These are phyloP conservation scores for Capitella teleta DNA, from an alignment of 1,140 invertebrate genomes.

Conservation along the genomic window DNA sequence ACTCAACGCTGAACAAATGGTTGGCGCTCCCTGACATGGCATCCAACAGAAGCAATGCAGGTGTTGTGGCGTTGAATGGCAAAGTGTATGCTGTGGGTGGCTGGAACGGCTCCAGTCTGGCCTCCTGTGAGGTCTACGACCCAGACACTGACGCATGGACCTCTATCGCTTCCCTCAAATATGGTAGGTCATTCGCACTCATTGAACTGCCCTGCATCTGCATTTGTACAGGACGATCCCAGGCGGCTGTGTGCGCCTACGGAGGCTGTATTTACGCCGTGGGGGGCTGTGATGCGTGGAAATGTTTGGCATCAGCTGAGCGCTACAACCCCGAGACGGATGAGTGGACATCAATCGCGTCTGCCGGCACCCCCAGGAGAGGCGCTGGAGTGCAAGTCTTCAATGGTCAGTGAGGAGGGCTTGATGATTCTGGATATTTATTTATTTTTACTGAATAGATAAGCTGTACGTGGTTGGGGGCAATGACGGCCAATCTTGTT, in stretches of 20 bases:
- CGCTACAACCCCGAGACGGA: constrained; percentile 44
- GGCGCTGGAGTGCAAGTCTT: constrained; percentile 56
- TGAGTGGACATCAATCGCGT: constrained; percentile 41
- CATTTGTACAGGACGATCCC: constrained; percentile 55
- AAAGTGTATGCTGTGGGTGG: constrained; percentile 69
- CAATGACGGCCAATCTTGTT: constrained; percentile 40
- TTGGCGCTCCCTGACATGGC: constrained; percentile 50
- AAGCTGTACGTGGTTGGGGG: constrained; percentile 47
- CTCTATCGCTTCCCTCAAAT: constrained; percentile 54
- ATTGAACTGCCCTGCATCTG: background rate
- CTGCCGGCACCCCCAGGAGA: constrained; percentile 55
- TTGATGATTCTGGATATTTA: no score
- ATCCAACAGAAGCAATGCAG: constrained; percentile 56
- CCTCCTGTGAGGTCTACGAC: constrained; percentile 62
- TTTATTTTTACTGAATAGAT: constrained; percentile 36
- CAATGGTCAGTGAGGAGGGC: constrained; percentile 51
- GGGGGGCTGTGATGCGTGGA: constrained; percentile 50
- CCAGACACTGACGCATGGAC: constrained; percentile 53
- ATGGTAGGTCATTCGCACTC: constrained; percentile 40
- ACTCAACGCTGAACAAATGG: constrained; percentile 53
- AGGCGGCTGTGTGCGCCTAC: constrained; percentile 50
- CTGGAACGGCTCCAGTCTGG: constrained; percentile 57
- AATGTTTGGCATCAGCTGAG: constrained; percentile 47
- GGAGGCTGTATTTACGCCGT: constrained; percentile 43
- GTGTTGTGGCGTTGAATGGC: constrained; percentile 58